phyloP scores from a whole-genome alignment of 2,888 invertebrate species.

The Synergus japonicus region DNA sequence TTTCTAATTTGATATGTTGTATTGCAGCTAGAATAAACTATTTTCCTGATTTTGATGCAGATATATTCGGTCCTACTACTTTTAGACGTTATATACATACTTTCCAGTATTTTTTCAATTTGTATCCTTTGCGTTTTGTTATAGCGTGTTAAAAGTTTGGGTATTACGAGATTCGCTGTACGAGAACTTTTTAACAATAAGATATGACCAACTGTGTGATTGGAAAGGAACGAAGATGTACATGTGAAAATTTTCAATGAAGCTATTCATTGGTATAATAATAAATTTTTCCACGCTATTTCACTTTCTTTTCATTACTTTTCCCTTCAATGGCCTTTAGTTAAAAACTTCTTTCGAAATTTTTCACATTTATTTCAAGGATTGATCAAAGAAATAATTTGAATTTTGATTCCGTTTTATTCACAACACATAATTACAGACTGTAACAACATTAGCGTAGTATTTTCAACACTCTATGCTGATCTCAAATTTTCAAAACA shows the following conservation, averaged over 20 bases:
- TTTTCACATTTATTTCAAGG: neutral
- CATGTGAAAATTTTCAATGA: conserved; percentile 28
- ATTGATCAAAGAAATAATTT: neutral
- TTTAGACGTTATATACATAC: conserved; percentile 24
- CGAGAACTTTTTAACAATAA: conserved; percentile 9
- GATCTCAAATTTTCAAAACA: neutral
- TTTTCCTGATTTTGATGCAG: conserved; percentile 3
- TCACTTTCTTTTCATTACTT: neutral
- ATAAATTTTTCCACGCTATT: conserved; percentile 15
- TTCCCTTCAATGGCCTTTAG: neutral
- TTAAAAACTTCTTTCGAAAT: too few species aligned
- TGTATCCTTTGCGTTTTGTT: conserved; percentile 4
- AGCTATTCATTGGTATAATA: conserved; percentile 23
- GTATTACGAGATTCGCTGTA: conserved; percentile 11
- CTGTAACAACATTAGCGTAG: conserved; percentile 17
- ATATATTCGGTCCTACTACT: conserved; percentile 4
- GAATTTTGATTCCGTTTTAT: conserved; percentile 9
- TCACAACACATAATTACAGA: conserved; percentile 32
- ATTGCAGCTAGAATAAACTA: conserved; percentile 16
- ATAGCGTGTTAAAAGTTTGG: neutral
- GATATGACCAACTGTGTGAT: conserved; percentile 5
- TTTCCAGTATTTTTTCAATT: conserved; percentile 17
- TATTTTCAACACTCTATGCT: neutral
- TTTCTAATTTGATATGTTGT: conserved; percentile 9
- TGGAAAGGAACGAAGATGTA: neutral